phyloP scores from a whole-genome alignment of 2,113 vertebrate genomes.

The Dasyprocta punctata region DNA sequence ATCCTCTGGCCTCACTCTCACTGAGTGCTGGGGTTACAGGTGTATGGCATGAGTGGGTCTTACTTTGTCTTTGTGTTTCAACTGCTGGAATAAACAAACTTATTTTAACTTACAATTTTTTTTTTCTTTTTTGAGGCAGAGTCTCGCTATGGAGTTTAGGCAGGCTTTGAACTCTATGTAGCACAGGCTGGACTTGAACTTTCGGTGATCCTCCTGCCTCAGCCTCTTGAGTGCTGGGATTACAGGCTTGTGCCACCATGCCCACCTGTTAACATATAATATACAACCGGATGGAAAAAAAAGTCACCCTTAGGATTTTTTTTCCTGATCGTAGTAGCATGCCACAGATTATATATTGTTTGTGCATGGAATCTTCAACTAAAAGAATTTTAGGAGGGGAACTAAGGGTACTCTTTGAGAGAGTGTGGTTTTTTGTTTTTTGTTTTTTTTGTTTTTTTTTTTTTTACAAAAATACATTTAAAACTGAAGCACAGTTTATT shows the following conservation, averaged over 20 bases:
- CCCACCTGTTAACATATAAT: neutral
- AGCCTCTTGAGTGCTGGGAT: no score
- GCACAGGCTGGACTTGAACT: no score
- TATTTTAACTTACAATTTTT: no score
- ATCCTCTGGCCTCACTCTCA: neutral
- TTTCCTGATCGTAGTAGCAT: neutral
- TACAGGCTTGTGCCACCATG: no score
- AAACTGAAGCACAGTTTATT: neutral
- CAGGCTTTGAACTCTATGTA: no score
- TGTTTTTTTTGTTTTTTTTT: neutral
- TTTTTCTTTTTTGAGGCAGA: no score
- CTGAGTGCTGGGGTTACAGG: no score
- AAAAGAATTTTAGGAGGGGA: neutral
- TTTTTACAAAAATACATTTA: neutral
- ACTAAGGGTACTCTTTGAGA: constrained; percentile 7
- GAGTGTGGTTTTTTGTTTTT: neutral
- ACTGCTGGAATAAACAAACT: neutral
- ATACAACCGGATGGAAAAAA: neutral
- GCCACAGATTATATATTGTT: neutral
- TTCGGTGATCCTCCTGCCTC: no score
- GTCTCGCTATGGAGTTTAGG: no score
- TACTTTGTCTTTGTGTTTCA: neutral
- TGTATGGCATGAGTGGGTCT: neutral
- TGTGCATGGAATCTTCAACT: neutral
- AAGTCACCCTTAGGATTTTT: neutral